Evolutionary conservation across 1,140 invertebrate species (phyloP).

Genomic region (Hyles euphorbiae): DNA sequence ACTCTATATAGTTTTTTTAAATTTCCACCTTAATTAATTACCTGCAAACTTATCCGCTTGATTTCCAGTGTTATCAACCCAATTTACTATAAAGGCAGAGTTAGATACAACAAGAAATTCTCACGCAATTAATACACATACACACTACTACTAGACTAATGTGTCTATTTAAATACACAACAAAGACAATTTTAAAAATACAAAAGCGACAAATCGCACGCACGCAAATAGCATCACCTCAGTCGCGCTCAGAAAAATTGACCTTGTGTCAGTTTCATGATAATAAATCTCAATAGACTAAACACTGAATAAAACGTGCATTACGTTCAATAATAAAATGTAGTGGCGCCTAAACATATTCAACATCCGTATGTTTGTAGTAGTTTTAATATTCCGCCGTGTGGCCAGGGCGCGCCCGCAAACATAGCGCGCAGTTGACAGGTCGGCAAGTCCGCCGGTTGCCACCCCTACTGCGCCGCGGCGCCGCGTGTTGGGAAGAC

Average conservation of each 20-base stretch:
- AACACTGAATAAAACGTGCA: conserved; percentile 9
- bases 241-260: conserved; percentile 5
- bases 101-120: too few relatives aligned
- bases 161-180: too few relatives aligned
- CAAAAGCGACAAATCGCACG: not conserved
- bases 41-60: too few relatives aligned
- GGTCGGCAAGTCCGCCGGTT: conserved; percentile 1
- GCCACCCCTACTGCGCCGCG: not conserved
- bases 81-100: too few relatives aligned
- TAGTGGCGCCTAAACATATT: conserved; percentile 9
- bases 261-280: conserved; percentile 8
- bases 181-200: too few relatives aligned
- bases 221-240: conserved; percentile 2
- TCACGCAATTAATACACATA: too few relatives aligned
- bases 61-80: too few relatives aligned
- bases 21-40: too few relatives aligned
- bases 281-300: conserved; percentile 12
- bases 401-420: conserved; percentile 8
- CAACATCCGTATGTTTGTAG: not conserved
- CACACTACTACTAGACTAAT: too few relatives aligned
- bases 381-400: conserved; percentile 10
- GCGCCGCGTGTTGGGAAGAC: not conserved
- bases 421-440: conserved; percentile 9
- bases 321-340: conserved; percentile 4
- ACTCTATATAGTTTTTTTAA: too few relatives aligned